Base-by-base conservation (phyloP, 1,140 invertebrate species). In the Trissolcus basalis region DNA sequence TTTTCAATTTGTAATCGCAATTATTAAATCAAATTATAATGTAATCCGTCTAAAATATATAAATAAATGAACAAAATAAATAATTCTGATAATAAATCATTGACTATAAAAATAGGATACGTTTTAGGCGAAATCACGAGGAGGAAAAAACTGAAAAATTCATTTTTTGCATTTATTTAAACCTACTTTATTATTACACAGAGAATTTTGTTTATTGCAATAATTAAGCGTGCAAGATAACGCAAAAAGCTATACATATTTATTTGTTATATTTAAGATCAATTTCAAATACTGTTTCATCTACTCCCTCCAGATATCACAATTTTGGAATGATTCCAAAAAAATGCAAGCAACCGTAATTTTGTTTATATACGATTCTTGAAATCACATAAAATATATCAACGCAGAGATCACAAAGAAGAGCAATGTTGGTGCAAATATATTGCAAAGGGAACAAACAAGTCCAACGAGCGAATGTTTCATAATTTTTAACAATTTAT, bases 161-260 rank as follows among this genome's bases (percentile, higher is more conserved):
- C n/a, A n/a, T n/a, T n/a, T n/a, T n/a, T n/a, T n/a, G n/a, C n/a
- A n/a, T n/a, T n/a, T 64, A 64, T 64, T 64, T 47, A 47, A 54
- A 45, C 16, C 11, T 45, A 33, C 43, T 41, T 48, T 36, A 15
- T 12, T 16, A 53, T 51, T 61, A 61, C 59, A 61, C 5, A 39
- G 7, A 48, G 13, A 64, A 64, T 16, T 27, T 27, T n/a, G n/a
- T 12, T 36, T 39, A 69, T 75, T 65, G 50, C 72, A 79, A 70
- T 73, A 14, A 69, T 58, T 1, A 79, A 76, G 73, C 73, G 58
- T 70, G 47, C 36, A 63, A 73, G 50, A 59, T 61, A 70, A 70
- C n/a, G 39, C 50, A 27, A 27, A 35, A 60, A 70, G 67, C 56
- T 70, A 49, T 51, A 61, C 44, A 19, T 43, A 13, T 6, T 61